phyloP scores from a whole-genome alignment of 2,797 vertebrate species.

The Threskiornis aethiopicus region DNA sequence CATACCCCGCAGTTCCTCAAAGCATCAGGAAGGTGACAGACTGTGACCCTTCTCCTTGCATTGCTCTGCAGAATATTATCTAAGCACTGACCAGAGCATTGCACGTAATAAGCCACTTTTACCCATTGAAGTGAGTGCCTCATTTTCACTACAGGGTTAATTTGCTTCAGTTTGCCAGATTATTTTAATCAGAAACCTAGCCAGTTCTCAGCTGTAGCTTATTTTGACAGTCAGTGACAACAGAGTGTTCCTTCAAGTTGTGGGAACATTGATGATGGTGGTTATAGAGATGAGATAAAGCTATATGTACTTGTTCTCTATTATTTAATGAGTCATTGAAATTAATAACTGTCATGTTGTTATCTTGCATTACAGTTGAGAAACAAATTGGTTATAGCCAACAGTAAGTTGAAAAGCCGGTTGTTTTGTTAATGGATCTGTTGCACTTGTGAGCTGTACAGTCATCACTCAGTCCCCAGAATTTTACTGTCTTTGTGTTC shows the following conservation, averaged over 20 bases:
- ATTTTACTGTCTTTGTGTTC: background rate
- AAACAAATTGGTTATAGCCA: slow-evolving; percentile 50
- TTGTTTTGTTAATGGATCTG: slow-evolving; percentile 42
- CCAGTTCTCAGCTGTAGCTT: slow-evolving; percentile 32
- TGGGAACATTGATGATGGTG: slow-evolving; percentile 39
- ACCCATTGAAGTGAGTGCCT: background rate
- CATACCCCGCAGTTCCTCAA: background rate
- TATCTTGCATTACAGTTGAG: slow-evolving; percentile 61
- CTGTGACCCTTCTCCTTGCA: background rate
- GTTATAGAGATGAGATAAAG: slow-evolving; percentile 26
- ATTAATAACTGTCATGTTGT: slow-evolving; percentile 68
- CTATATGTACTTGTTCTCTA: slow-evolving; percentile 24
- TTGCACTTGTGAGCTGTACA: background rate
- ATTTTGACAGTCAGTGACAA: slow-evolving; percentile 53
- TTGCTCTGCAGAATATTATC: background rate
- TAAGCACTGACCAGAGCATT: background rate
- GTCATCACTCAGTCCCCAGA: background rate
- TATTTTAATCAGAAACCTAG: slow-evolving; percentile 32
- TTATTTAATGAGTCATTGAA: slow-evolving; percentile 59
- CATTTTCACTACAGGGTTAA: background rate
- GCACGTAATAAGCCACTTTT: background rate
- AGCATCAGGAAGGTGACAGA: background rate
- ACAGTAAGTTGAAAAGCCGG: slow-evolving; percentile 48
- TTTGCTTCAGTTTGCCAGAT: slow-evolving; percentile 11
- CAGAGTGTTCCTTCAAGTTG: slow-evolving; percentile 46